phyloP scores from a whole-genome alignment of 1,140 invertebrate species.

The Pemphigus obesinymphae region DNA sequence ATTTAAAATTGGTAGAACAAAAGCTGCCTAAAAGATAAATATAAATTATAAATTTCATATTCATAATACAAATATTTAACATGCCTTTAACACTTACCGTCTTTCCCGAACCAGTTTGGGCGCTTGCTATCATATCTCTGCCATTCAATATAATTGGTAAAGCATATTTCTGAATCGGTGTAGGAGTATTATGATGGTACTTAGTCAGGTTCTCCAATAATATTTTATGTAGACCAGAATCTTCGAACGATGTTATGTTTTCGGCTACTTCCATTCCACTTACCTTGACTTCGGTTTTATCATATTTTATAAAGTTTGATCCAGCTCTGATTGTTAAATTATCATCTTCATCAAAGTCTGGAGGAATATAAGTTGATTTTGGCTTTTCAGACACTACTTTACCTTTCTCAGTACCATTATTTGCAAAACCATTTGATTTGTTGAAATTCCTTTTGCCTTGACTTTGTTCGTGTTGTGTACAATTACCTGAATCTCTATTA shows the following conservation, averaged over 20 bases:
- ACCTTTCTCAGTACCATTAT: neutral
- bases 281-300: conserved; percentile 50
- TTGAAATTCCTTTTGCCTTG: neutral
- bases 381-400: neutral
- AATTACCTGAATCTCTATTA: neutral
- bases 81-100: conserved; percentile 55
- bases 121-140: conserved; percentile 92
- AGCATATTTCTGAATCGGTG: conserved; percentile 87
- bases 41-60: neutral
- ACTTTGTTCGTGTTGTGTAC: neutral
- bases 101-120: conserved; percentile 96
- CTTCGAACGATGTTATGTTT: conserved; percentile 66
- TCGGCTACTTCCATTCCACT: conserved; percentile 64
- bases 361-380: conserved; percentile 66
- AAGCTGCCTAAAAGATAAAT: conserved; percentile 64
- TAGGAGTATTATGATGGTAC: conserved; percentile 78
- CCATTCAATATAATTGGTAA: conserved; percentile 75
- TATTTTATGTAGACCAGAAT: conserved; percentile 61
- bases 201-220: conserved; percentile 73
- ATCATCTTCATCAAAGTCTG: conserved; percentile 66
- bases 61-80: neutral
- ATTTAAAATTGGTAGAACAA: conserved; percentile 83
- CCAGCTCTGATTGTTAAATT: conserved; percentile 61
- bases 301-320: conserved; percentile 70
- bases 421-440: neutral